Conservation (phyloP, 2,113 vertebrate species). For the Callaeas wilsoni region DNA sequence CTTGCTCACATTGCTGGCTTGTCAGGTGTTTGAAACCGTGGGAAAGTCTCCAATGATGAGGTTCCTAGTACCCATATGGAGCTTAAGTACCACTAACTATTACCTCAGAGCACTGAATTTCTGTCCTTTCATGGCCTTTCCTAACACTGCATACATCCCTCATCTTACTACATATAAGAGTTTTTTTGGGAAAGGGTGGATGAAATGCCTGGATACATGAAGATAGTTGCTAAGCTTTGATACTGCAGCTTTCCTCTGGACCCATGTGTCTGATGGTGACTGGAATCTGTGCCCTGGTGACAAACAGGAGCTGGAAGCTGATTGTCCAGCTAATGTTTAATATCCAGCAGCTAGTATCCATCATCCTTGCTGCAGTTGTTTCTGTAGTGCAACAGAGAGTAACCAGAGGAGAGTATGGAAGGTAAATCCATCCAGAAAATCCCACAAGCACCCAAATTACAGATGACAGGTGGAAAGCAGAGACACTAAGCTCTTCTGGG, state of each 20-base stretch:
- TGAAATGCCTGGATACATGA: neutral
- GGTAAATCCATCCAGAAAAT: neutral
- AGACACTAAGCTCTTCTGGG: neutral
- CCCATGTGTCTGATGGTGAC: fast-evolving
- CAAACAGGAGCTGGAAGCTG: neutral
- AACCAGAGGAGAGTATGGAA: neutral
- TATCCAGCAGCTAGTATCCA: neutral
- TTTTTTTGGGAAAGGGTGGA: neutral
- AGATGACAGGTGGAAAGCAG: neutral
- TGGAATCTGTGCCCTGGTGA: neutral
- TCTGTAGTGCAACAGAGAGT: neutral
- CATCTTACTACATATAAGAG: neutral
- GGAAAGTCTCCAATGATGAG: neutral
- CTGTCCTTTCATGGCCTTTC: neutral
- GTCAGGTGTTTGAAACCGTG: neutral
- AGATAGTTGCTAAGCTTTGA: neutral
- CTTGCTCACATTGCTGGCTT: neutral
- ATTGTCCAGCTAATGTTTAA: neutral
- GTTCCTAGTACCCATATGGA: neutral
- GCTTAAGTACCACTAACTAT: neutral
- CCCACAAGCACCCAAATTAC: neutral
- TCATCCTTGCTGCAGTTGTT: neutral
- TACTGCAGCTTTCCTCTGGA: neutral
- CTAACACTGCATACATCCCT: neutral
- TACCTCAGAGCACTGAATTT: neutral